Conservation (phyloP, 2,797 vertebrate species). For the Martes flavigula region DNA sequence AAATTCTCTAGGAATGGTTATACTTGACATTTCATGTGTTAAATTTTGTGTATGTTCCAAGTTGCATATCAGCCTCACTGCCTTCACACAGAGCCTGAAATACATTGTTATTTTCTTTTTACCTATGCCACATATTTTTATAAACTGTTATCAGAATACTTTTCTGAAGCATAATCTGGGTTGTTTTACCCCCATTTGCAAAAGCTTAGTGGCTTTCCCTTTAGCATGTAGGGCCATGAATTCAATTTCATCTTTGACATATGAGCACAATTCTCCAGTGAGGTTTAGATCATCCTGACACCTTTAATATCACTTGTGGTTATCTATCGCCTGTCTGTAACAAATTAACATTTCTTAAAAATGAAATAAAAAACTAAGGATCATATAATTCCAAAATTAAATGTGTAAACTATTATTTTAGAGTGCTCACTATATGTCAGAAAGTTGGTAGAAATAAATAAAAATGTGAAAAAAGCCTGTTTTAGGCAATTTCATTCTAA, state of each 20-base stretch:
- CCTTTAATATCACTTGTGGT: neutral
- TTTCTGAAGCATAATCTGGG: neutral
- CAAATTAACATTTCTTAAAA: neutral
- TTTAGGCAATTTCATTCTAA: neutral
- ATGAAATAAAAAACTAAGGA: neutral
- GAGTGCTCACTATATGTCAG: neutral
- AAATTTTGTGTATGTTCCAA: neutral
- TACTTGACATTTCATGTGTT: neutral
- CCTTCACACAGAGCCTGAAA: neutral
- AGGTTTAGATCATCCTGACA: neutral
- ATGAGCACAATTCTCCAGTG: neutral
- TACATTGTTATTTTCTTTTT: neutral
- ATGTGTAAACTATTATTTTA: neutral
- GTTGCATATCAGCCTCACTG: neutral
- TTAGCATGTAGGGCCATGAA: neutral
- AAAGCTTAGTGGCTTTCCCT: neutral
- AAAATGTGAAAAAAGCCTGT: neutral
- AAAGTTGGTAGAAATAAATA: neutral
- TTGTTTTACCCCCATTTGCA: neutral
- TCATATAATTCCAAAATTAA: neutral
- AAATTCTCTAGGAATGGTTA: neutral
- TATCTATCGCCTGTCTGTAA: neutral
- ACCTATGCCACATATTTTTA: neutral
- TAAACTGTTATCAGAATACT: neutral
- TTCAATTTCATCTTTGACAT: neutral